Base-by-base conservation (phyloP, 2,797 vertebrate species). In the Acanthurus tractus region DNA sequence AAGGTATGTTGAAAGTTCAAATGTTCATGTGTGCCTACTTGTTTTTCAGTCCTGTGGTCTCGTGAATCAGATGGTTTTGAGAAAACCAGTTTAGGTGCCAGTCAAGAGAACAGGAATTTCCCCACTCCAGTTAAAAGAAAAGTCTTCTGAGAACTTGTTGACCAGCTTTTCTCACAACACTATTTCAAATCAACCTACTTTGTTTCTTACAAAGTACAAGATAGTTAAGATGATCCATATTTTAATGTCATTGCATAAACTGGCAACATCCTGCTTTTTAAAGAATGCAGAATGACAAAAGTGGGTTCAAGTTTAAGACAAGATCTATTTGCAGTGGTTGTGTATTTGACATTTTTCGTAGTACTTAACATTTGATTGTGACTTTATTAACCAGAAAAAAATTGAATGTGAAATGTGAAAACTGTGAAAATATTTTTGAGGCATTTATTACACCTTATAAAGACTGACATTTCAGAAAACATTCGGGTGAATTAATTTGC, bases 1-100 rank as follows among this genome's bases (percentile, higher is more conserved):
- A 1, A 8, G 17, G 1, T 22, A 42, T 52, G 25, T 34, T 72
- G 91, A 95, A 81, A 94, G 94, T 95, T 95, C 89, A 94, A 90
- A 91, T 76, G 91, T 91, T 95, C 91, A 93, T 15, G 42, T 12
- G 23, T 82, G 56, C 87, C 88, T 79, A 80, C 74, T 73, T 67
- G 36, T 78, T 68, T 81, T 78, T 81, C 56, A 68, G 36, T 80
- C 34, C n/a, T 15, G 11, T 20, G 6, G 20, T 38, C 29, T 61
- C 74, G 87, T 89, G 74, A 92, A 64, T 91, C 76, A 79, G 3
- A 10, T 15, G 38, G 53, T 83, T 86, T 40, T 54, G 15, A 49
- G 8, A 69, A 45, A 61, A 73, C 5, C 6, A 46, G 38, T 38
- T 67, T 23, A 17, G 52, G 20, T 83, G 67, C 62, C 74, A 66